Percentiles rank a stretch among this genome's conserved stretches.
phyloP scores from a whole-genome alignment of 1,140 invertebrate species.

The Habropoda laboriosa region DNA sequence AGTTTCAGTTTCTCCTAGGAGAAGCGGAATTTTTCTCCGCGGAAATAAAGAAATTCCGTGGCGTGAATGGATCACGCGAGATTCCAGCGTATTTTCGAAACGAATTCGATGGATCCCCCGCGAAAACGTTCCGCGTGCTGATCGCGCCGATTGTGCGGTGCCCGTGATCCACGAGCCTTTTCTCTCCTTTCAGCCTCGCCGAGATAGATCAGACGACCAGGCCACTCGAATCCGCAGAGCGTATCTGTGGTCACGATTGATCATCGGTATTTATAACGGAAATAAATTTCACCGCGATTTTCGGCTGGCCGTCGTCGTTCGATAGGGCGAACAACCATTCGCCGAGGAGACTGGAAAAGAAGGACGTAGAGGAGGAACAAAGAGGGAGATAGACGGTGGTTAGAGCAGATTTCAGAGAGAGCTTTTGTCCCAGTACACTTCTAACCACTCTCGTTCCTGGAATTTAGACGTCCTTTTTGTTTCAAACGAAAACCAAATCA shows the following conservation, averaged over 20 bases:
- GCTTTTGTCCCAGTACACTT: slow-evolving; percentile 2
- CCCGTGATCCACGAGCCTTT: not conserved
- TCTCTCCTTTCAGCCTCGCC: slow-evolving; percentile 13
- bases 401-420: not conserved
- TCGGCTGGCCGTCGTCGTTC: slow-evolving; percentile 8
- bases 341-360: slow-evolving; percentile 2
- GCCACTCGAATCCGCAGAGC: slow-evolving; percentile 32
- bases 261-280: slow-evolving; percentile 55
- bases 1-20: not conserved
- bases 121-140: slow-evolving; percentile 1
- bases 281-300: slow-evolving; percentile 42
- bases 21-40: not conserved
- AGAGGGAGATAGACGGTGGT: not conserved
- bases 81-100: not conserved
- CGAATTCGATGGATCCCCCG: slow-evolving; percentile 1
- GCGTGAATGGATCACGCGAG: not conserved
- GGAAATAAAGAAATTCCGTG: too few species aligned
- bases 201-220: slow-evolving; percentile 28
- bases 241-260: slow-evolving; percentile 45
- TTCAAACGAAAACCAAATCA: too few species aligned
- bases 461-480: too few species aligned
- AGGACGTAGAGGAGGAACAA: not conserved
- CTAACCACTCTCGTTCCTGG: too few species aligned
- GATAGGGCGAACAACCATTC: not conserved
- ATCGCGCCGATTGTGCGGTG: not conserved